These are phyloP conservation scores for Bufo bufo DNA, from an alignment of 2,113 vertebrate species.

Conservation along the genomic window DNA sequence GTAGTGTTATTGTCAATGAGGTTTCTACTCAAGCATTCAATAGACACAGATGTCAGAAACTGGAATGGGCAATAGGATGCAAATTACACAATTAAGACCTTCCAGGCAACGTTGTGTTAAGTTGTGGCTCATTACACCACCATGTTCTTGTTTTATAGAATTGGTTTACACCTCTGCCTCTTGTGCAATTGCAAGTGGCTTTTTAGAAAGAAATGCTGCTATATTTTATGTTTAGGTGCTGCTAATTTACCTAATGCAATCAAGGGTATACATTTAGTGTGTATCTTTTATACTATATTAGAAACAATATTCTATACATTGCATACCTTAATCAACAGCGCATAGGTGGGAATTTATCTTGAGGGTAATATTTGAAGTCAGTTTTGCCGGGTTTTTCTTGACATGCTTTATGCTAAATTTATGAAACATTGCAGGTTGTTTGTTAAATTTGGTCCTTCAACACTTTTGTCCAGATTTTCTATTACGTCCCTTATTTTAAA, in stretches of 20 bases:
- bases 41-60: conserved; percentile 35
- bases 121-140: conserved; percentile 19
- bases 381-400: too few relatives aligned
- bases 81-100: conserved; percentile 29
- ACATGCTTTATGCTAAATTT: too few relatives aligned
- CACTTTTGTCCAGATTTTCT: too few relatives aligned
- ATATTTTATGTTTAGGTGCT: neutral
- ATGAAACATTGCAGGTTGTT: too few relatives aligned
- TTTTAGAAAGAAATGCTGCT: neutral
- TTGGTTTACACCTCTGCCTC: neutral
- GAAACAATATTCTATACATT: neutral
- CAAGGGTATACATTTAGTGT: neutral
- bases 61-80: conserved; percentile 34
- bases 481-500: too few relatives aligned
- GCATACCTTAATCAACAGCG: too few relatives aligned
- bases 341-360: too few relatives aligned
- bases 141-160: conserved; percentile 17
- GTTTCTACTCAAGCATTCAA: conserved; percentile 17
- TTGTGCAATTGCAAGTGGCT: neutral
- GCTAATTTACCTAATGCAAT: neutral
- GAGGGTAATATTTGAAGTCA: too few relatives aligned
- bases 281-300: neutral
- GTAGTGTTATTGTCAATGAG: conserved; percentile 36
- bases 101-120: conserved; percentile 32
- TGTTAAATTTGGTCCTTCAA: too few relatives aligned